Evolutionary conservation across 2,888 invertebrate species (phyloP), one percentile per base, ranked within the genome.

Genomic region (Euplexia lucipara): DNA sequence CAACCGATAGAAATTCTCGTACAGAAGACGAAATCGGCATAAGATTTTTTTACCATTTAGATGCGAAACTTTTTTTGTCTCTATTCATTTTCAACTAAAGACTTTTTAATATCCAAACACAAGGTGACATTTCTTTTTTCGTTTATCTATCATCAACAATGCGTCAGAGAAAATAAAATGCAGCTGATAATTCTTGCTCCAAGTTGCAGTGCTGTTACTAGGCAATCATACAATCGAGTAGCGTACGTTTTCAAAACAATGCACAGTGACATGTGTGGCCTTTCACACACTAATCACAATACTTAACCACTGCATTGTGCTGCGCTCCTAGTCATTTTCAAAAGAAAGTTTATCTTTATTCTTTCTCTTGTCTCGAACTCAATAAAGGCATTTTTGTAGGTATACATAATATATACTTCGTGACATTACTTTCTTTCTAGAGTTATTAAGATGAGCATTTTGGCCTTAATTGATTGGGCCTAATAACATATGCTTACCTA

Each of bases 251-350:
- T 45, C 16, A 22, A 64, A 58, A 73, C 77, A 77, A 70, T 68
- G 57, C 61, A 56, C 52, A 67, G 62, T 66, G 75, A 68, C 76
- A 73, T 70, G 52, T 67, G 62, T 70, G 68, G 79, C 70, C 69
- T 75, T 81, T 81, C 81, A 78, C 75, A 81, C 61, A 72, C 73
- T 81, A 78, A 82, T 81, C 71, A 69, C 75, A 56, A 53, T 47
- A 69, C 48, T 62, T 70, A 76, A 58, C 71, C 65, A 51, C 70
- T 60, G 30, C 56, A 52, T 75, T 78, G 72, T 82, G 37, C 65
- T 75, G 70, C 7, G 51, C 77, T 77, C 79, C 78, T 75, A 70
- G 75, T 78, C 20, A 48, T 44, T 77, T 61, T 47, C 30, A 70
- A 70, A 78, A 70, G 81, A 81, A 81, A 81, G 75, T 75, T 66